Percentiles rank a stretch among this genome's conserved stretches.
phyloP scores from a whole-genome alignment of 2,113 vertebrate genomes.

The Morone chrysops region DNA sequence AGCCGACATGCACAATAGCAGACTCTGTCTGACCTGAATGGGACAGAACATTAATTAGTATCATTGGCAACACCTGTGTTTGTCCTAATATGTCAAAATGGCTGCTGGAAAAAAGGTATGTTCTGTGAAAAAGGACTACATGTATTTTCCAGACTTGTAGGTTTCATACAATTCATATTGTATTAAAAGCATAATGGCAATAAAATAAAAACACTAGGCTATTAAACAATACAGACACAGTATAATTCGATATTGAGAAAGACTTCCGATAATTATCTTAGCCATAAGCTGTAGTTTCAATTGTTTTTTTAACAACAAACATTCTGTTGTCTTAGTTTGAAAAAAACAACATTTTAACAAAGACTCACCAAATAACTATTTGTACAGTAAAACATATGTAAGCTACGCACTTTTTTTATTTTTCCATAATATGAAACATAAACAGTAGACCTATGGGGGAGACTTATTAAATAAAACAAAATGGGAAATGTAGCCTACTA shows the following conservation, averaged over 20 bases:
- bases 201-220: background rate
- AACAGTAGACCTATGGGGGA: no score
- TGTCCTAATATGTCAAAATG: no score
- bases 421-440: background rate
- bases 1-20: no score
- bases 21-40: no score
- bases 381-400: background rate
- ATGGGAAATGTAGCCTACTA: background rate
- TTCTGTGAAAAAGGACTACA: no score
- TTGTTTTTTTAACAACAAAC: no score
- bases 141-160: background rate
- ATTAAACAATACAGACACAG: background rate
- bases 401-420: background rate
- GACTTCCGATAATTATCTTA: background rate
- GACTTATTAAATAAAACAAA: no score
- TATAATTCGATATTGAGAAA: background rate
- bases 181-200: background rate
- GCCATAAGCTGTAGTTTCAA: no score
- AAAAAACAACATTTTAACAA: background rate
- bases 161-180: background rate
- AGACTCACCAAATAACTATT: background rate
- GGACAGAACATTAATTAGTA: no score
- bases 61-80: no score
- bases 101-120: no score
- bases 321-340: no score